Base-by-base conservation (phyloP, 2,113 vertebrate genomes). In the Pterophyllum scalare region DNA sequence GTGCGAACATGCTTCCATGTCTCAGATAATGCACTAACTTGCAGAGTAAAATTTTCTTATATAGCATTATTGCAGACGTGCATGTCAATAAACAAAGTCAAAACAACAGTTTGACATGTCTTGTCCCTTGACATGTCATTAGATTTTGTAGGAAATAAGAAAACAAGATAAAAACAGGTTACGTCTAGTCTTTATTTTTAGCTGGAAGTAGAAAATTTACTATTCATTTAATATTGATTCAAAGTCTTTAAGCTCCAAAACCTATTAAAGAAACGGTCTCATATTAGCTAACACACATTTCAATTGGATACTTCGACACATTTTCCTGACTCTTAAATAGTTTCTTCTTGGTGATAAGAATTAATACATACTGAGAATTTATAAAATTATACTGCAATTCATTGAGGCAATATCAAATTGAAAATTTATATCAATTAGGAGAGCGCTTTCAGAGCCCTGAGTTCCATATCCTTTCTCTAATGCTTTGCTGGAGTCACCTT, bases 401-500 rank as follows among this genome's bases (percentile, higher is more conserved):
- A 77, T 9, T 7, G 38, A 86, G 57, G 65, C 24, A 86, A 67
- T 84, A 83, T 79, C 59, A 85, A n/a, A 88, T 85, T 67, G 65
- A 35, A 84, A 81, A 83, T 87, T 33, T 62, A 80, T 84, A 87
- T 91, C 87, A 81, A 92, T 89, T 90, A 85, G 79, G 54, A 56
- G 67, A 67, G 43, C 64, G 76, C 81, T 90, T n/a, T 85, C 56
- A 80, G 78, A 85, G 65, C 60, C 54, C 20, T 79, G 28, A 43
- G 86, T 75, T 88, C 40, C 59, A 24, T 81, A 80, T 88, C 35
- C 56, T 64, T 79, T 77, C 77, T 59, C 74, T 79, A 78, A 80
- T 75, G 64, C 79, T 65, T 83, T 77, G 43, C 87, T 24, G 40
- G 80, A 88, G 87, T 91, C 90, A 91, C 91, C 87, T 91, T 92